phyloP scores from a whole-genome alignment of 1,140 invertebrate genomes.

The Oryctes rhinoceros region DNA sequence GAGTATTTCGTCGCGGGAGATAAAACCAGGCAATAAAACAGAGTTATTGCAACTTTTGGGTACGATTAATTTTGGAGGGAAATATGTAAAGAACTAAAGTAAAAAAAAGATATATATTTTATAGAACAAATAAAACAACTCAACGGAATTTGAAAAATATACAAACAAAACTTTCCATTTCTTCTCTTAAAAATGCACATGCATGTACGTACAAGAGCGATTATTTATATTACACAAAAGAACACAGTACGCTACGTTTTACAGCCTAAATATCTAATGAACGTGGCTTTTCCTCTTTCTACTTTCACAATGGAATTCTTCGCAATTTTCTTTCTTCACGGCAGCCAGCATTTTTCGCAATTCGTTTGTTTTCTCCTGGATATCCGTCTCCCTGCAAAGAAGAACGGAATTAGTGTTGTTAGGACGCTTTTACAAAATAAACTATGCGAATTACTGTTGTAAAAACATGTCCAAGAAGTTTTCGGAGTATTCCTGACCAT shows the following conservation, averaged over 20 bases:
- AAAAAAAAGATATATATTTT: neutral
- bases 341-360: conserved; percentile 40
- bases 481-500: conserved; percentile 52
- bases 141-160: neutral
- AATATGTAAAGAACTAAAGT: too few species aligned
- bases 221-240: neutral
- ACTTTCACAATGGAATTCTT: conserved; percentile 26
- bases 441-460: conserved; percentile 51
- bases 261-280: conserved; percentile 2
- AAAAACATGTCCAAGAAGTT: conserved; percentile 55
- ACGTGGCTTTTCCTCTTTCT: conserved; percentile 2
- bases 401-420: neutral
- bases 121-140: neutral
- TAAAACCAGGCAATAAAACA: too few species aligned
- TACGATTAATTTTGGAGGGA: too few species aligned
- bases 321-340: conserved; percentile 28
- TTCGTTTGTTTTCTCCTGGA: conserved; percentile 37
- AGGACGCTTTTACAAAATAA: neutral
- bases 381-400: conserved; percentile 7
- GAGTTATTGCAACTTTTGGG: too few species aligned
- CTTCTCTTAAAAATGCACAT: neutral
- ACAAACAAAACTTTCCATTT: neutral
- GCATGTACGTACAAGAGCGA: neutral
- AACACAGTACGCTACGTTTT: neutral
- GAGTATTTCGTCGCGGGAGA: too few species aligned